A percentile compares a stretch with the other conserved stretches of the same genome.
phyloP scores from a whole-genome alignment of 30 jellyfish, hydroid and myxozoan genomes.

The Catostylus mosaicus region DNA sequence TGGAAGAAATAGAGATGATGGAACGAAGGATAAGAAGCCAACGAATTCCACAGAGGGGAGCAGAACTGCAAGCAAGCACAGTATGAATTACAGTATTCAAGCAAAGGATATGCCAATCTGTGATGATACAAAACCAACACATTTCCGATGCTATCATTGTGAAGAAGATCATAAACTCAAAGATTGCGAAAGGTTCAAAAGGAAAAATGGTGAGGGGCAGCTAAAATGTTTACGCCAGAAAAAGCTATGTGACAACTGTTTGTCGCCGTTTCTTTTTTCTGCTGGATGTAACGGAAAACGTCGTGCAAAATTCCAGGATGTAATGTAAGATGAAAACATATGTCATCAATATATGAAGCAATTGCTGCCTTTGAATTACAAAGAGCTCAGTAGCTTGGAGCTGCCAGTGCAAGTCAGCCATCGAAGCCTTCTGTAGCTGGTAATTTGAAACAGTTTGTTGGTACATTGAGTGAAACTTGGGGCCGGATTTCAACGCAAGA shows the following conservation, averaged over 20 bases:
- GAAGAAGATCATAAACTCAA: conserved; percentile 51
- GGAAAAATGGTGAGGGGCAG: conserved; percentile 24
- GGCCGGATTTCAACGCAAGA: conserved; percentile 47
- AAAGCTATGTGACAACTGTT: conserved; percentile 61
- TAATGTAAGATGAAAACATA: conserved; percentile 32
- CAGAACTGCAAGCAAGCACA: conserved; percentile 31
- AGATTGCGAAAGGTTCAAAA: conserved; percentile 21
- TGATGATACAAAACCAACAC: conserved; percentile 2
- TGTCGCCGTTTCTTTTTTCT: conserved; percentile 30
- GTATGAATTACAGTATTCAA: conserved; percentile 49
- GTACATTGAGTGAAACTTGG: conserved; percentile 38
- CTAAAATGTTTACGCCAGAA: conserved; percentile 28
- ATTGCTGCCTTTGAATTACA: conserved; percentile 44
- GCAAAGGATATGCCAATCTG: conserved; percentile 15
- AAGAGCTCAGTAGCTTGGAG: conserved; percentile 35
- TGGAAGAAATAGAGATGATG: conserved; percentile 41
- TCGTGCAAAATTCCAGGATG: conserved; percentile 43
- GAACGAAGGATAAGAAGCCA: conserved; percentile 34
- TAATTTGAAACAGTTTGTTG: conserved; percentile 25
- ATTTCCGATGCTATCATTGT: conserved; percentile 43
- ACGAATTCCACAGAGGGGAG: conserved; percentile 26
- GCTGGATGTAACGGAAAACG: conserved; percentile 54
- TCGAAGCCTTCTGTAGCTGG: conserved; percentile 3
- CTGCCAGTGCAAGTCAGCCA: conserved; percentile 25
- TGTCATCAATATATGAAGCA: conserved; percentile 35